phyloP scores from a whole-genome alignment of 35 echinoderm and acorn worm species.

The Apostichopus parvimensis region DNA sequence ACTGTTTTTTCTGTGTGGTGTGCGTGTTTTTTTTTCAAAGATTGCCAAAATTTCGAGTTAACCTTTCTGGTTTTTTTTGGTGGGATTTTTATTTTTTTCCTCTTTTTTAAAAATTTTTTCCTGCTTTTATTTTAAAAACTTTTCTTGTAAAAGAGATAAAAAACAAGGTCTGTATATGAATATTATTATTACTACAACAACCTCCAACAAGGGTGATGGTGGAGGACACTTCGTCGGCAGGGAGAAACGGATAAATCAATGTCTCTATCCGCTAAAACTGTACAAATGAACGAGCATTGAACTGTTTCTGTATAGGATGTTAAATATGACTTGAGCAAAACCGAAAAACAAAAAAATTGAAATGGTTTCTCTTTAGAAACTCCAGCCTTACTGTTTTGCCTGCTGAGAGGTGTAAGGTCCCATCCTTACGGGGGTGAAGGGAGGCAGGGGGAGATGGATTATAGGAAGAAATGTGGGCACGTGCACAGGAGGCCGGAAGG shows the following conservation, averaged over 20 bases:
- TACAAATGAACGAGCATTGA: conserved; percentile 6
- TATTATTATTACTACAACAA: background rate
- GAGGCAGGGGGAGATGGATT: background rate
- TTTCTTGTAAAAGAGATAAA: background rate
- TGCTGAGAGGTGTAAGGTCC: background rate
- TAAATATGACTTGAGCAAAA: background rate
- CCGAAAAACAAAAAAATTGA: background rate
- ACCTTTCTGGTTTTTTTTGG: background rate
- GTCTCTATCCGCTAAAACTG: background rate
- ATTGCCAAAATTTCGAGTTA: no score
- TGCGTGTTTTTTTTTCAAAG: no score
- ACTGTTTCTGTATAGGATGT: conserved; percentile 27
- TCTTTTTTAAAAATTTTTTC: background rate
- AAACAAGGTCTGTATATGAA: background rate
- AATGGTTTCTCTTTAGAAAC: conserved; percentile 39
- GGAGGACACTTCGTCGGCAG: conserved; percentile 23
- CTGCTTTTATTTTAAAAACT: background rate
- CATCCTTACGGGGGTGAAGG: background rate
- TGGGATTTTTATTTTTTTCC: background rate
- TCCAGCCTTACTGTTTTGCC: conserved; percentile 29
- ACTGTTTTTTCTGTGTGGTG: no score
- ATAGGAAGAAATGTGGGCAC: no score
- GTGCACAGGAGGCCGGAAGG: background rate
- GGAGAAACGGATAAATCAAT: background rate
- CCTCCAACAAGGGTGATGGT: conserved; percentile 18